phyloP scores from a whole-genome alignment of 1,140 invertebrate genomes.

The Lanistes nyassanus region DNA sequence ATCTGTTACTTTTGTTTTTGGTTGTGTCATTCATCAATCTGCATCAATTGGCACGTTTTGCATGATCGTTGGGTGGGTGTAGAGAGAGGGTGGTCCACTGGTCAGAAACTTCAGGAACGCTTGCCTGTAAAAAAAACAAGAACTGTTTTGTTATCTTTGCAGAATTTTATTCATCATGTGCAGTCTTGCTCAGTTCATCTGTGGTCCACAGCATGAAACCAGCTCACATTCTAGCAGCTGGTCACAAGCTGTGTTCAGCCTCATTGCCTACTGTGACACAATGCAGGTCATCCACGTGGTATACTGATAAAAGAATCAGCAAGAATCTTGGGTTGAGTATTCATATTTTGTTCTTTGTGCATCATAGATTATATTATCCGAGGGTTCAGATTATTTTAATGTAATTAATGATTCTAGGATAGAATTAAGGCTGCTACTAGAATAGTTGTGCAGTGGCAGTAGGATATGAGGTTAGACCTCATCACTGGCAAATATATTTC shows the following conservation, averaged over 20 bases:
- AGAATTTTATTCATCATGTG: neutral
- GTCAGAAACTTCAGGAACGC: neutral
- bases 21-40: too few species aligned
- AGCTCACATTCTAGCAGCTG: neutral
- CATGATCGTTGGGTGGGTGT: too few species aligned
- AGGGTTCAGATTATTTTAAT: neutral
- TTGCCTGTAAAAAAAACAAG: neutral
- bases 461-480: neutral
- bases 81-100: too few species aligned
- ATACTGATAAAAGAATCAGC: conserved; percentile 12
- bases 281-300: neutral
- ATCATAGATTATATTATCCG: neutral
- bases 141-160: neutral
- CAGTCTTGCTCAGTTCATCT: neutral
- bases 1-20: too few species aligned
- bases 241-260: neutral
- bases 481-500: neutral
- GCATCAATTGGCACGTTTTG: too few species aligned
- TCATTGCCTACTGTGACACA: neutral
- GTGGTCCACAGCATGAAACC: neutral
- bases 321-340: conserved; percentile 4
- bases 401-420: neutral
- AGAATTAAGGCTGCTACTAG: too few species aligned
- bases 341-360: neutral
- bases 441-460: neutral